Base-by-base conservation (phyloP, 2,797 vertebrate species). In the Dallia pectoralis region DNA sequence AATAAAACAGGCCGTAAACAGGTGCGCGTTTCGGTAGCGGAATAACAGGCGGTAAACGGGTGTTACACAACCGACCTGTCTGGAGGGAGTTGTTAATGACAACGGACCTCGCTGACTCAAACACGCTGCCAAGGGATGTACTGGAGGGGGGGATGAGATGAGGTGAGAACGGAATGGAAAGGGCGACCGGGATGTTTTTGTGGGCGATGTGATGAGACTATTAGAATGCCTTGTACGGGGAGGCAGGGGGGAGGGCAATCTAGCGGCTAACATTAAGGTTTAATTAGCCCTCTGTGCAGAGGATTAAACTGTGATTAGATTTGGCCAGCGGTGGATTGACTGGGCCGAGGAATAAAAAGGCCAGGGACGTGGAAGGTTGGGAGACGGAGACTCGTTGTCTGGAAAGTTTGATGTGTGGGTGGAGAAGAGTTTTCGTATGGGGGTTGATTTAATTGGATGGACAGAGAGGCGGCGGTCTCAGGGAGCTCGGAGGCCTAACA, bases 291-390 rank as follows among this genome's bases (percentile, higher is more conserved):
- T 85, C 76, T 77, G 72, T 82, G 79, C 76, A 47, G 73, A 81
- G 82, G 82, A 74, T 82, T 83, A 77, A 76, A 74, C 74, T 74
- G 78, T 86, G 87, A 89, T 91, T 87, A 86, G 73, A 88, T 86
- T 81, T 29, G 51, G 51, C 2, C 51, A 82, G 69, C 71, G 59
- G 53, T 66, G 19, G 33, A 79, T 73, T 79, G 36, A 63, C 73
- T 62, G 36, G 66, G 77, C 59, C 71, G 73, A 69, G 47, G 76
- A 69, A n/a, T n/a, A n/a, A 62, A 56, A 77, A 68, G 22, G 67
- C 14, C 44, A 56, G 61, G 70, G 49, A 49, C 33, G 6, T 22
- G 2, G 19, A 19, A n/a, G 49, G 51, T 53, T 53, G 51, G 51
- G 47, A 59, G 19, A 70, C 6, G 12, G 32, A 32, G 29, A 59